These are phyloP conservation scores for Phylloscopus collybita DNA, from an alignment of 2,797 vertebrate genomes.

Conservation along the genomic window DNA sequence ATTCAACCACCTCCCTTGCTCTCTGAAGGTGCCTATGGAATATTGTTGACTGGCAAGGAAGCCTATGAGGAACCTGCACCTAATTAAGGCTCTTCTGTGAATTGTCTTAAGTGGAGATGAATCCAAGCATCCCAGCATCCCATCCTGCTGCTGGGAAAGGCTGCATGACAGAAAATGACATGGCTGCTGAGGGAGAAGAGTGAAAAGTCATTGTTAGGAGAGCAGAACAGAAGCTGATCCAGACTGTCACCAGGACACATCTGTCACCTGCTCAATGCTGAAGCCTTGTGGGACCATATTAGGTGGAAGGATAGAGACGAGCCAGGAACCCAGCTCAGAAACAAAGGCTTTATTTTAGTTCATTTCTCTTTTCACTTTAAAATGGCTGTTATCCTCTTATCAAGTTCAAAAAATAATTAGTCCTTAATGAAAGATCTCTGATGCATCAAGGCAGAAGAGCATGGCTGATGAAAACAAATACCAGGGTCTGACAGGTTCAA, in stretches of 20 bases:
- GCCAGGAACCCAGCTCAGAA: not conserved
- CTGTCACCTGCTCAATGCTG: not conserved
- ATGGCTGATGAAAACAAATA: not conserved
- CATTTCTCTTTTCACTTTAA: not conserved
- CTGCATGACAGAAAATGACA: not conserved
- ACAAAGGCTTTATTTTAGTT: not conserved
- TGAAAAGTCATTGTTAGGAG: not conserved
- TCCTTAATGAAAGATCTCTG: slow-evolving; percentile 1
- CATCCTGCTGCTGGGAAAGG: not conserved
- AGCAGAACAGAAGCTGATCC: not conserved
- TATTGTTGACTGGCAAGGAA: not conserved
- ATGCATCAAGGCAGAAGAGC: not conserved
- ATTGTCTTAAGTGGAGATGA: not conserved
- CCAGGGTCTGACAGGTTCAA: not conserved
- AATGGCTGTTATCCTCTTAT: not conserved
- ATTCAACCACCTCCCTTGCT: not conserved
- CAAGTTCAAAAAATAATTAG: not conserved
- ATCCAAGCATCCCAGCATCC: not conserved
- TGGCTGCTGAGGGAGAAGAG: not conserved
- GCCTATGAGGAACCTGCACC: not conserved
- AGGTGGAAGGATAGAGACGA: not conserved
- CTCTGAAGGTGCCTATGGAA: not conserved
- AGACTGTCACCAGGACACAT: not conserved
- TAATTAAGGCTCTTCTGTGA: not conserved
- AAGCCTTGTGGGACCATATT: not conserved